These are phyloP conservation scores for Brachionus manjavacas DNA, from an alignment of 1,140 invertebrate genomes.

Conservation along the genomic window DNA sequence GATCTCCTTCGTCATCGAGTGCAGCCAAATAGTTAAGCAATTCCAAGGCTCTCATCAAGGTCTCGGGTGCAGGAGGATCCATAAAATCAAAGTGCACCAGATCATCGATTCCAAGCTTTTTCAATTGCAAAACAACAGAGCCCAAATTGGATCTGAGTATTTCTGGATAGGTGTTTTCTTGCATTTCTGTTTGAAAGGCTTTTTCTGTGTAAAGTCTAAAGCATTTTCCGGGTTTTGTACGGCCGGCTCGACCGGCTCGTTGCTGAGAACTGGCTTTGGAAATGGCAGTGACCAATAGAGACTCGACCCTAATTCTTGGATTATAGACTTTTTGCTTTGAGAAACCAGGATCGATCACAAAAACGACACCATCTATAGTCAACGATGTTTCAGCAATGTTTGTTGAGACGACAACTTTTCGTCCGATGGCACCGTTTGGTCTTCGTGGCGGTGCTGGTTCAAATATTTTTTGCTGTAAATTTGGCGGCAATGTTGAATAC, in stretches of 20 bases:
- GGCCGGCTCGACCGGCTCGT: conserved; percentile 88
- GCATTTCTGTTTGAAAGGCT: conserved; percentile 97
- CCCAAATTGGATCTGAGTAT: conserved; percentile 93
- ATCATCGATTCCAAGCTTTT: conserved; percentile 98
- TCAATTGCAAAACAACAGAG: conserved; percentile 92
- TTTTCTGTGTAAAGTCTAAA: conserved; percentile 97
- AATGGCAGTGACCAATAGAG: conserved; percentile 91
- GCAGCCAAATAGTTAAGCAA: conserved; percentile 93
- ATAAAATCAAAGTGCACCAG: conserved; percentile 99
- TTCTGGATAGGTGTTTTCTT: conserved; percentile 98
- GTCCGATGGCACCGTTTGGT: conserved; percentile 84
- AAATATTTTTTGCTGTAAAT: conserved; percentile 94
- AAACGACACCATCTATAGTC: conserved; percentile 99
- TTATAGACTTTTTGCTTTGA: conserved; percentile 99
- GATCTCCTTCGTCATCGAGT: conserved; percentile 77
- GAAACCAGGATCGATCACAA: conserved; percentile 99
- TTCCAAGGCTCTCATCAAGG: conserved; percentile 96
- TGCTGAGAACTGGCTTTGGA: conserved; percentile 99
- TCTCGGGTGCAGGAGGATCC: conserved; percentile 99
- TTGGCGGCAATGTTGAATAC: conserved; percentile 95
- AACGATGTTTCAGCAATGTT: conserved; percentile 99
- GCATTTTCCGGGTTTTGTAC: conserved; percentile 94
- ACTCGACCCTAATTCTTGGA: conserved; percentile 92
- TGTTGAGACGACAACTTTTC: conserved; percentile 92
- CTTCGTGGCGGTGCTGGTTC: conserved; percentile 83